These are phyloP conservation scores for Lepidurus apus DNA, from an alignment of 1,140 invertebrate species.

Conservation along the genomic window DNA sequence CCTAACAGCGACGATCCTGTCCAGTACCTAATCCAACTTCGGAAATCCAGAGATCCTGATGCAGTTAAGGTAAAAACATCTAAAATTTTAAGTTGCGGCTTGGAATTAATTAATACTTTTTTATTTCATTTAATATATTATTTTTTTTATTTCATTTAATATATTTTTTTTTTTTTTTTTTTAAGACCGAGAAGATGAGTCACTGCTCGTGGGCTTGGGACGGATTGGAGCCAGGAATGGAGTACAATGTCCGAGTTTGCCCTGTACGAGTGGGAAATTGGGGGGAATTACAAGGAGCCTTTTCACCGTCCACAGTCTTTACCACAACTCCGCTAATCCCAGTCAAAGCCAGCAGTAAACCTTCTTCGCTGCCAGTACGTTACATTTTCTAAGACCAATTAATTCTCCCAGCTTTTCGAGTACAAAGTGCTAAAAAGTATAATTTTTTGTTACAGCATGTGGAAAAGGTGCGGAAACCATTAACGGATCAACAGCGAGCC, in stretches of 20 bases:
- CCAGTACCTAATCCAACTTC: constrained; percentile 22
- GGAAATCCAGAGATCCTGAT: not conserved
- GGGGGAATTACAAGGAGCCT: constrained; percentile 57
- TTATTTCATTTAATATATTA: not conserved
- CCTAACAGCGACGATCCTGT: not conserved
- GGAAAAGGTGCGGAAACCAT: constrained; percentile 45
- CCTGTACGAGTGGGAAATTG: constrained; percentile 55
- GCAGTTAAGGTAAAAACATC: not conserved
- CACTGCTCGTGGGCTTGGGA: constrained; percentile 48
- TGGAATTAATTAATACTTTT: no score
- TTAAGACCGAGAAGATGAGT: not conserved
- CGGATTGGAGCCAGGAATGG: constrained; percentile 60
- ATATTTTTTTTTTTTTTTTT: not conserved
- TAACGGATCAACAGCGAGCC: constrained; percentile 60
- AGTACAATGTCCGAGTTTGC: constrained; percentile 67
- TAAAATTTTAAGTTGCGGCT: no score
- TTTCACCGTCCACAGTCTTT: constrained; percentile 56
- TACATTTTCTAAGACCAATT: not conserved
- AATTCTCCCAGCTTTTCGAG: not conserved
- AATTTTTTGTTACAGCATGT: constrained; percentile 35
- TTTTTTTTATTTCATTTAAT: not conserved
- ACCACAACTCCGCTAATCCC: constrained; percentile 44
- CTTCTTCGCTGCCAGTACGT: constrained; percentile 11
- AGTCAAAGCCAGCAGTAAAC: constrained; percentile 29
- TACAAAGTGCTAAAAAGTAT: not conserved